Base-by-base conservation (phyloP, 2,797 vertebrate genomes). In the Pseudochaenichthys georgianus region DNA sequence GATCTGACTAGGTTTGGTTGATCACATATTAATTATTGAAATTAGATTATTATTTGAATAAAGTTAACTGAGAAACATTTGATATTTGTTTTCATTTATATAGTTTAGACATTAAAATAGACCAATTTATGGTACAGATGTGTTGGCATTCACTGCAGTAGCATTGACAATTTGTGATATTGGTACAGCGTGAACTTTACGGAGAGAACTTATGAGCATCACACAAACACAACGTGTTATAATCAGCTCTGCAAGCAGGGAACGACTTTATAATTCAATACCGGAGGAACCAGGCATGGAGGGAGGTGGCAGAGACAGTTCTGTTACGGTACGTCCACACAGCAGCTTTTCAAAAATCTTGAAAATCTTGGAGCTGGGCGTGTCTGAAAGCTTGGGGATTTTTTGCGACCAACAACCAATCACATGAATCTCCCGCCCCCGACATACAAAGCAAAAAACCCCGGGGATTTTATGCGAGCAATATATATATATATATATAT, bases 261-360 rank as follows among this genome's bases (percentile, higher is more conserved):
- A 80, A 55, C 13, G 13, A 63, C 62, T 64, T 16, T 38, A n/a
- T 58, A 54, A 77, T 79, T 75, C 48, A 72, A 83, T n/a, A n/a
- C n/a, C n/a, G n/a, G n/a, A n/a, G n/a, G n/a, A n/a, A n/a, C n/a
- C n/a, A n/a, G n/a, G n/a, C n/a, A n/a, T n/a, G n/a, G n/a, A n/a
- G n/a, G n/a, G n/a, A n/a, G n/a, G n/a, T n/a, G n/a, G n/a, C n/a
- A n/a, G n/a, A n/a, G n/a, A n/a, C n/a, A n/a, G n/a, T n/a, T n/a
- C n/a, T n/a, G n/a, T n/a, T n/a, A n/a, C n/a, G n/a, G n/a, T n/a
- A n/a, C n/a, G n/a, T n/a, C n/a, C n/a, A n/a, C n/a, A n/a, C n/a
- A n/a, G n/a, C n/a, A n/a, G n/a, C n/a, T n/a, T n/a, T n/a, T n/a
- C n/a, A n/a, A n/a, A n/a, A n/a, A n/a, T n/a, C n/a, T n/a, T n/a